phyloP scores from a whole-genome alignment of 2,888 invertebrate species.

The Calephelis perditalis region DNA sequence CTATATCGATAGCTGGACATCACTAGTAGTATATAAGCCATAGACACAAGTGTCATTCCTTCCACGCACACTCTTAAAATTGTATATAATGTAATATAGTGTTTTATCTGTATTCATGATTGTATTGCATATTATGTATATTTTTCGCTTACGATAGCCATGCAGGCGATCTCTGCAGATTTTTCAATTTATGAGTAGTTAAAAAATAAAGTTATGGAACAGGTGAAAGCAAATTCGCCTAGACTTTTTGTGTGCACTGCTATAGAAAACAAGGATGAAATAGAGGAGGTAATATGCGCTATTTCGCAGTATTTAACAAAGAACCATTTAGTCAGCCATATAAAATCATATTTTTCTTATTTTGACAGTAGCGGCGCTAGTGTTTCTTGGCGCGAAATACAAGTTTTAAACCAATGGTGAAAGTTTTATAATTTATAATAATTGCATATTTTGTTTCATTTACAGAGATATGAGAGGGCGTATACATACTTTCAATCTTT shows the following conservation, averaged over 20 bases:
- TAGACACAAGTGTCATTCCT: slow-evolving; percentile 26
- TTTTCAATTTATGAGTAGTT: slow-evolving; percentile 78
- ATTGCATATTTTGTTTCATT: slow-evolving; percentile 32
- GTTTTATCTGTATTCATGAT: slow-evolving; percentile 52
- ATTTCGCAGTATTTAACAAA: slow-evolving; percentile 69
- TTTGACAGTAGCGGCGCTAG: slow-evolving; percentile 69
- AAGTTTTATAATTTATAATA: slow-evolving; percentile 32
- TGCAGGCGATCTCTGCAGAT: slow-evolving; percentile 79
- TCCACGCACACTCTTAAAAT: slow-evolving; percentile 26
- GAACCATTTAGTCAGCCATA: slow-evolving; percentile 74
- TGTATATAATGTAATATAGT: slow-evolving; percentile 21
- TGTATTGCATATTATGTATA: slow-evolving; percentile 70
- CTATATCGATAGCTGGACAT: slow-evolving; percentile 7
- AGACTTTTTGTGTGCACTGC: slow-evolving; percentile 89
- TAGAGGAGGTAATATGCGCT: slow-evolving; percentile 88
- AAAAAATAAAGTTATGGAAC: slow-evolving; percentile 76
- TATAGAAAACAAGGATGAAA: slow-evolving; percentile 93
- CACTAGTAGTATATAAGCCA: slow-evolving; percentile 19
- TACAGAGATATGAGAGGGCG: slow-evolving; percentile 94
- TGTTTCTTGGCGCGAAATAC: slow-evolving; percentile 64
- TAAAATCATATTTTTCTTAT: slow-evolving; percentile 59
- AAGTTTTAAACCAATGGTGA: slow-evolving; percentile 37
- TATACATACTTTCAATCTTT: slow-evolving; percentile 87
- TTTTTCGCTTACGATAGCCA: slow-evolving; percentile 80
- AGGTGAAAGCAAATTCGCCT: slow-evolving; percentile 79